Conservation (phyloP, 1,140 invertebrate species). For the Arion vulgaris region DNA sequence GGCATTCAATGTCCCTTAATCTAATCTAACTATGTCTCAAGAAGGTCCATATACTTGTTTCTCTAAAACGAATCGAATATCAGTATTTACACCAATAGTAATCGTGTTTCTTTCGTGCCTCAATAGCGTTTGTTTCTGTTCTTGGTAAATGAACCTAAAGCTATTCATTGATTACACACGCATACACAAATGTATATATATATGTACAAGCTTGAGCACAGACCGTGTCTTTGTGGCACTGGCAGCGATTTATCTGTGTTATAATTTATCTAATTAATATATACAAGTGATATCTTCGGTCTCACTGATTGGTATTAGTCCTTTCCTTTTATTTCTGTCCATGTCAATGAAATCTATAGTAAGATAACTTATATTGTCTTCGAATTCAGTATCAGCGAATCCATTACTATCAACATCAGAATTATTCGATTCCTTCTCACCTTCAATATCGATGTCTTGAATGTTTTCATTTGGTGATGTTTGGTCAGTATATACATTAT, state of each 20-base stretch:
- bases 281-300: constrained; percentile 32
- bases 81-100: too few species aligned
- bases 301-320: not conserved
- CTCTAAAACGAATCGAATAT: too few species aligned
- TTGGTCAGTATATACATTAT: not conserved
- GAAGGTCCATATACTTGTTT: too few species aligned
- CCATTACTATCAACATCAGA: constrained; percentile 28
- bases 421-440: not conserved
- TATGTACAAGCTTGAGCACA: too few species aligned
- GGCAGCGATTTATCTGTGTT: not conserved
- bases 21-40: too few species aligned
- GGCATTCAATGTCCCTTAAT: too few species aligned
- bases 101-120: too few species aligned
- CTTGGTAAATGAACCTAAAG: too few species aligned
- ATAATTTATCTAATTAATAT: not conserved
- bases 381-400: not conserved
- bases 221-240: too few species aligned
- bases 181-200: too few species aligned
- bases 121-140: too few species aligned
- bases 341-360: not conserved
- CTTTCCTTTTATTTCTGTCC: not conserved
- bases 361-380: not conserved
- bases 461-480: not conserved
- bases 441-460: not conserved
- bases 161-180: too few species aligned